These are phyloP conservation scores for Somateria mollissima DNA, from an alignment of 2,797 vertebrate genomes.

Conservation along the genomic window DNA sequence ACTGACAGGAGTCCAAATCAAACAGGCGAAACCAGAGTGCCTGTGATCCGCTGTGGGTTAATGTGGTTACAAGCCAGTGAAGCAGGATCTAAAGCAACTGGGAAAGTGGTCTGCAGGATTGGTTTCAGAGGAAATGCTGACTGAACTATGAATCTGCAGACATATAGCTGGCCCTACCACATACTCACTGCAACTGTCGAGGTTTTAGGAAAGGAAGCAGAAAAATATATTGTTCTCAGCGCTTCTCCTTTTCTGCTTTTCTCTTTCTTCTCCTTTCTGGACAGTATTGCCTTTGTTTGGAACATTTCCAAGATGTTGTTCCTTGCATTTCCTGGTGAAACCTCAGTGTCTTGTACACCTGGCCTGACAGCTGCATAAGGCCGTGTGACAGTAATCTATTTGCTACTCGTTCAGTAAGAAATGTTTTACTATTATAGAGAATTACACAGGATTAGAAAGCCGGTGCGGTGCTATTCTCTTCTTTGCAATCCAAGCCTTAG, in stretches of 20 bases:
- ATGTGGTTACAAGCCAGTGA: not conserved
- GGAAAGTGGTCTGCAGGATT: not conserved
- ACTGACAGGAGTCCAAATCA: constrained; percentile 17
- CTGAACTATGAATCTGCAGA: not conserved
- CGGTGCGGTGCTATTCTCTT: not conserved
- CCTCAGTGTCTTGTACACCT: not conserved
- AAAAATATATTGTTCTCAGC: not conserved
- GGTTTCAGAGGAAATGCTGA: not conserved
- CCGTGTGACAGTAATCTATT: not conserved
- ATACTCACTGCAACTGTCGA: not conserved
- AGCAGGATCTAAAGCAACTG: constrained; percentile 1
- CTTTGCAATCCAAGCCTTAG: not conserved
- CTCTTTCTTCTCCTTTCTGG: not conserved
- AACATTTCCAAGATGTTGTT: not conserved
- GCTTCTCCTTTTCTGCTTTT: constrained; percentile 10
- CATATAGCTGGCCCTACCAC: not conserved
- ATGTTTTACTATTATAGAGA: not conserved
- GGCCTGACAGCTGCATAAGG: not conserved
- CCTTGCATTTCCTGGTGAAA: not conserved
- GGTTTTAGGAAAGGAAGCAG: constrained; percentile 12
- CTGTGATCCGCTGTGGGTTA: not conserved
- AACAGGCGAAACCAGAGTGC: not conserved
- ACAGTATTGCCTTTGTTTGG: not conserved
- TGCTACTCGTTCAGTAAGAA: not conserved
- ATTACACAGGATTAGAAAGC: not conserved